Conservation (phyloP, 2,888 invertebrate species). For the Polydrusus cervinus region DNA sequence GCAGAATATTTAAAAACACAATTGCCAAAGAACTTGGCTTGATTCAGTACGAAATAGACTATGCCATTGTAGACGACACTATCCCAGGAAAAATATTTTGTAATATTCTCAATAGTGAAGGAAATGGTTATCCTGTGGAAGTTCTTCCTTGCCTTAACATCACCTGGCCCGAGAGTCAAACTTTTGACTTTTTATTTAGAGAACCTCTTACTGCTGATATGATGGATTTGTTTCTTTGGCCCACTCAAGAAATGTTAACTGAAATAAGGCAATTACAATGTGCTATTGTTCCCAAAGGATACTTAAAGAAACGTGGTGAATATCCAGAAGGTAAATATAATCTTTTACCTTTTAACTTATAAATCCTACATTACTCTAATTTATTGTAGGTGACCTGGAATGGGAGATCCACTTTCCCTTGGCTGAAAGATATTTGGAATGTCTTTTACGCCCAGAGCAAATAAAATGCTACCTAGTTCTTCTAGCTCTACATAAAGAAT, state of each 20-base stretch:
- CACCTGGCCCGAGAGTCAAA: slow-evolving; percentile 83
- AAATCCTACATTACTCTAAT: neutral
- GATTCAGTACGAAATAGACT: slow-evolving; percentile 72
- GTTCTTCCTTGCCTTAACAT: slow-evolving; percentile 81
- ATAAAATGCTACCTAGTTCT: slow-evolving; percentile 81
- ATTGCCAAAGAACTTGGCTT: slow-evolving; percentile 77
- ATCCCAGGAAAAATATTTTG: slow-evolving; percentile 82
- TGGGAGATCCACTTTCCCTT: slow-evolving; percentile 87
- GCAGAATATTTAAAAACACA: slow-evolving; percentile 76
- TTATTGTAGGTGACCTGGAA: slow-evolving; percentile 74
- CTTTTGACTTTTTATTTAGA: slow-evolving; percentile 80
- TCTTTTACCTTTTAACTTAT: neutral
- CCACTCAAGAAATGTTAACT: slow-evolving; percentile 78
- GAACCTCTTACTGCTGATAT: slow-evolving; percentile 74
- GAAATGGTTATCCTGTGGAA: slow-evolving; percentile 74
- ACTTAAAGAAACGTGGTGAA: slow-evolving; percentile 75
- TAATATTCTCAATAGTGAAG: slow-evolving; percentile 63
- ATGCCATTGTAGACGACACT: slow-evolving; percentile 71
- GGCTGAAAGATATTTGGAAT: slow-evolving; percentile 84
- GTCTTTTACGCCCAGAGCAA: slow-evolving; percentile 81
- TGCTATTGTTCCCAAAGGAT: slow-evolving; percentile 82
- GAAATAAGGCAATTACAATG: slow-evolving; percentile 80
- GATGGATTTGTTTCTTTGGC: slow-evolving; percentile 75
- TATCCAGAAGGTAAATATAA: slow-evolving; percentile 68
- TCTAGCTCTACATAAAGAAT: slow-evolving; percentile 81